A percentile compares a stretch with the other conserved stretches of the same genome.
Evolutionary conservation across 2,888 invertebrate species (phyloP).

Genomic region (Diloba caeruleocephala): DNA sequence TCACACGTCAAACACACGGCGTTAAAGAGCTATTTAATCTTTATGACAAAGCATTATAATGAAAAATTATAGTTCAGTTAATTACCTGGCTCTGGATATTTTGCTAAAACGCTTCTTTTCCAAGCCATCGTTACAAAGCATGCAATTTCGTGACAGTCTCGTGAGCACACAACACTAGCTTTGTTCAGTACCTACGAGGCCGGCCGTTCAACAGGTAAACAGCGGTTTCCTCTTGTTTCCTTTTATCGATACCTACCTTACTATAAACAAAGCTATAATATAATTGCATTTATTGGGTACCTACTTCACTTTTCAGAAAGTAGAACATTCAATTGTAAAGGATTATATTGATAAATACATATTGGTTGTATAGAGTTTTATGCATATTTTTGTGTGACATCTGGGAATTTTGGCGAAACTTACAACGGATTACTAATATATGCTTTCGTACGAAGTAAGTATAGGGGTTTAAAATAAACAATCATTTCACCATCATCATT

Average conservation of each 20-base stretch:
- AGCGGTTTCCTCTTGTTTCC: slow-evolving; percentile 45
- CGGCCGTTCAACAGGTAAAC: slow-evolving; percentile 61
- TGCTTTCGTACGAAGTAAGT: too few species aligned
- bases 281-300: slow-evolving; percentile 17
- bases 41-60: slow-evolving; percentile 31
- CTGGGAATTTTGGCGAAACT: neutral
- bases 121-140: slow-evolving; percentile 47
- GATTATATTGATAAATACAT: slow-evolving; percentile 2
- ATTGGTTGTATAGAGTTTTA: neutral
- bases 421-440: too few species aligned
- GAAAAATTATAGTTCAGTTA: slow-evolving; percentile 38
- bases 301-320: slow-evolving; percentile 3
- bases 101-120: slow-evolving; percentile 46
- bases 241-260: slow-evolving; percentile 39
- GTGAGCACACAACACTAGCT: slow-evolving; percentile 29
- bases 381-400: neutral
- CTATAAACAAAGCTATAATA: slow-evolving; percentile 8
- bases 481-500: too few species aligned
- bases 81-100: slow-evolving; percentile 33
- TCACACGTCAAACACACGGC: slow-evolving; percentile 26
- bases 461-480: too few species aligned
- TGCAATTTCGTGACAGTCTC: slow-evolving; percentile 38
- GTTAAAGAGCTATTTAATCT: slow-evolving; percentile 36
- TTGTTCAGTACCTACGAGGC: slow-evolving; percentile 21
- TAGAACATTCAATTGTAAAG: slow-evolving; percentile 13